Evolutionary conservation across 1,140 invertebrate genomes (phyloP), one percentile per base, ranked within the genome.

Genomic region (Drosophila varians): DNA sequence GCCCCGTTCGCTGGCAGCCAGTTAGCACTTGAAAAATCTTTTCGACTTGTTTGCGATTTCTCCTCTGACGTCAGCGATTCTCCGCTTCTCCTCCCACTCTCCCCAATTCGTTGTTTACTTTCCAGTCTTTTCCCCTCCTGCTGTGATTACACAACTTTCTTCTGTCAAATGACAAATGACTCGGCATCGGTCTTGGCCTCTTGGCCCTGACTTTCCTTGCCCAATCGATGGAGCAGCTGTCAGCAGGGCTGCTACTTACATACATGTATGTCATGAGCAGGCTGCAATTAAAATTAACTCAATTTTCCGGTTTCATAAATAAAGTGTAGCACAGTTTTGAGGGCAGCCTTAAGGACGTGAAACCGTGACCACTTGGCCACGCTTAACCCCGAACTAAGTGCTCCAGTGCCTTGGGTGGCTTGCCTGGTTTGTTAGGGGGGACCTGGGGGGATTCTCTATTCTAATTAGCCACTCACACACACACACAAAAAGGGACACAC

Each of bases 361-460:
- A 31, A 14, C 21, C 21, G 26, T 42, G 60, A 34, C 60, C 62
- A 66, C 62, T 66, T 66, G 62, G 60, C 65, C 65, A 69, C 42
- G 49, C 19, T 68, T 68, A 69, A 69, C 65, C 65, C 65, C 65
- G 62, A 47, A 19, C 23, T 26, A 55, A 69, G 65, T 68, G 65
- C 28, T 14, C 18, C 31, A 14, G 16, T 25, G 58, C 62, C 45
- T 52, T 11, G 58, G 60, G 38, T n/a, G n/a, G 2, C 25, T 42
- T 25, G 11, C 5, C 26, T 52, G 19, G 47, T n/a, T n/a, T n/a
- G n/a, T n/a, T n/a, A n/a, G n/a, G n/a, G n/a, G 34, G 60, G 64
- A 36, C 47, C 28, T 31, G 21, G 47, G 34, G 47, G 61, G 46
- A n/a, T n/a, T 47, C 42, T 28, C 51, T 42, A 18, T 28, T 47